phyloP scores from a whole-genome alignment of 2,888 invertebrate genomes.

The Cremastobaeus sp. region DNA sequence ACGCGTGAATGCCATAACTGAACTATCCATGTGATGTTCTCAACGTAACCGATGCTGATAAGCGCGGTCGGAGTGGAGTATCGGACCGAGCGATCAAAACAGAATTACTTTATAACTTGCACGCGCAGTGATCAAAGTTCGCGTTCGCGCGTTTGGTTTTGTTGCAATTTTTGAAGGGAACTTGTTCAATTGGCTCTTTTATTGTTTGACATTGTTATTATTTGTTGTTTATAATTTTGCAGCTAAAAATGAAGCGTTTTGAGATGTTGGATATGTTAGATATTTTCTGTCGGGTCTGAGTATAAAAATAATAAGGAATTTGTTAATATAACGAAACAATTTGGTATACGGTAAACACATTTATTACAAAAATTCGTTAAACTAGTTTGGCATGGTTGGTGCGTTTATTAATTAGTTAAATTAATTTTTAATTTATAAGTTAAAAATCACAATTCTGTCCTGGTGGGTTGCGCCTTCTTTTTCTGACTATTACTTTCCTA shows the following conservation, averaged over 20 bases:
- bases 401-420: too few species aligned
- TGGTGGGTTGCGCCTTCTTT: constrained; percentile 10
- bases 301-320: too few species aligned
- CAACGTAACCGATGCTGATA: constrained; percentile 54
- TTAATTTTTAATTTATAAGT: neutral
- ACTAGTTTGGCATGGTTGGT: too few species aligned
- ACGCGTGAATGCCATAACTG: constrained; percentile 41
- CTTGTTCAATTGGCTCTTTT: too few species aligned
- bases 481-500: constrained; percentile 14
- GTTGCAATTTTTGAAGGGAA: constrained; percentile 11
- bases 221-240: too few species aligned
- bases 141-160: constrained; percentile 6
- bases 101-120: constrained; percentile 32
- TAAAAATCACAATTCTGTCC: constrained; percentile 28
- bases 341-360: too few species aligned
- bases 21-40: constrained; percentile 54
- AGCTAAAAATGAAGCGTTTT: too few species aligned
- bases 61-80: constrained; percentile 46
- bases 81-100: constrained; percentile 35
- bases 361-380: too few species aligned
- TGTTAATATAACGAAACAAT: too few species aligned
- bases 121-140: constrained; percentile 49
- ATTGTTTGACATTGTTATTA: too few species aligned
- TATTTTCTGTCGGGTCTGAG: too few species aligned
- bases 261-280: too few species aligned